Conservation (phyloP, 2,888 invertebrate species). For the Megaustenia siamemsis region DNA sequence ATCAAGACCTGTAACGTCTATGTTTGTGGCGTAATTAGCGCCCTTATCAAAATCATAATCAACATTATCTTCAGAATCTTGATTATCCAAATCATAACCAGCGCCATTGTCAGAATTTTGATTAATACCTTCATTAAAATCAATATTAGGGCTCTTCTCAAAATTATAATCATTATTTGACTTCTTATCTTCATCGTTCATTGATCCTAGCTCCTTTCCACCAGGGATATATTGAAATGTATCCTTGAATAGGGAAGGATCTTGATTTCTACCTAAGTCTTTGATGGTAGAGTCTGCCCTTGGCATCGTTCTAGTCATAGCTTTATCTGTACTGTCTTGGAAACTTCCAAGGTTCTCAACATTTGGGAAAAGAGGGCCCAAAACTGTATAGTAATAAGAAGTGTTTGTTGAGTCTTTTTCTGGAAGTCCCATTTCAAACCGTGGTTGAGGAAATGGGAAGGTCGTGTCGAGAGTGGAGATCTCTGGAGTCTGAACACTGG, state of each 20-base stretch:
- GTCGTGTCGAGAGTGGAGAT: slow-evolving; percentile 15
- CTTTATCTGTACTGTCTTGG: no score
- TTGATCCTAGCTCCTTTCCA: no score
- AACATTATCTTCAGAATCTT: no score
- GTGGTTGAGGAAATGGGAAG: slow-evolving; percentile 18
- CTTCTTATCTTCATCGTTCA: not conserved
- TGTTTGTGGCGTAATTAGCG: no score
- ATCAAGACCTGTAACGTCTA: no score
- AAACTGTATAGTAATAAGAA: slow-evolving; percentile 10
- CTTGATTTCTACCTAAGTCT: not conserved
- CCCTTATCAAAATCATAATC: no score
- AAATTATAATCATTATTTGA: not conserved
- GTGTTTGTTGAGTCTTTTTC: not conserved
- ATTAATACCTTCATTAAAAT: no score
- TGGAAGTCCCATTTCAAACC: not conserved
- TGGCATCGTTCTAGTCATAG: no score
- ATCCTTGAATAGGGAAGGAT: not conserved
- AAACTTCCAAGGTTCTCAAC: not conserved
- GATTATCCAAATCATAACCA: no score
- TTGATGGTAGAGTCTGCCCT: not conserved
- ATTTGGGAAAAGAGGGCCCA: not conserved
- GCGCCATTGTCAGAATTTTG: no score
- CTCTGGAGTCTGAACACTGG: slow-evolving; percentile 11
- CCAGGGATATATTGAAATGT: not conserved
- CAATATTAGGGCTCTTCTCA: not conserved